phyloP scores from a whole-genome alignment of 2,113 vertebrate species.

The Eulacestoma nigropectus region DNA sequence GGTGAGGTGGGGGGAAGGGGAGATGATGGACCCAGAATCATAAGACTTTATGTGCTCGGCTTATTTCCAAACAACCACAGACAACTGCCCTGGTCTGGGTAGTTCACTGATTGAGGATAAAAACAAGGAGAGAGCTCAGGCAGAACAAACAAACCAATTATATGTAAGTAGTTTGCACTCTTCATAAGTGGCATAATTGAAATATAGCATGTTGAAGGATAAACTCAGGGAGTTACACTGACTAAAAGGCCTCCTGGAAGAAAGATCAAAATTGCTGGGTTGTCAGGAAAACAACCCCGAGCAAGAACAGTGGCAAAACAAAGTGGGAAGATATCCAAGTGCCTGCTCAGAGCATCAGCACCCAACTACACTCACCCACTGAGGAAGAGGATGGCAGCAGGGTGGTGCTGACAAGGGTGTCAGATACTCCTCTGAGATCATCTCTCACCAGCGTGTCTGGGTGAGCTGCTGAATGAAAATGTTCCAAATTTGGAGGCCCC shows the following conservation, averaged over 20 bases:
- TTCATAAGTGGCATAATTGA: neutral
- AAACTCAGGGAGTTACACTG: neutral
- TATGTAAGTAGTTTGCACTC: neutral
- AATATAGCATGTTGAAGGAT: neutral
- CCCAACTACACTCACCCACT: neutral
- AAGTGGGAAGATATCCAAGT: neutral
- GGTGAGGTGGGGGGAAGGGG: constrained; percentile 32
- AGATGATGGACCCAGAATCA: constrained; percentile 35
- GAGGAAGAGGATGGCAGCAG: neutral
- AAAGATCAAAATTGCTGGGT: neutral
- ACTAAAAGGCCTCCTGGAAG: neutral
- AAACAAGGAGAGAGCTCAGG: neutral
- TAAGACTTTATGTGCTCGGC: neutral
- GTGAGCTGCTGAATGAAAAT: neutral
- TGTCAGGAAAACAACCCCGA: neutral
- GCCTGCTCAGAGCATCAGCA: neutral
- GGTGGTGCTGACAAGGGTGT: neutral
- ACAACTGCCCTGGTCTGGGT: neutral
- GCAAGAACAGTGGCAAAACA: neutral
- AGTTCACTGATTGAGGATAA: neutral
- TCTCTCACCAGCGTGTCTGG: neutral
- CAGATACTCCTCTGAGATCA: neutral
- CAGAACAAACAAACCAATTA: neutral
- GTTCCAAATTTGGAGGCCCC: constrained; percentile 15
- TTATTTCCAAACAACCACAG: neutral